Conservation (phyloP, 2,113 vertebrate genomes). For the Natator depressus region DNA sequence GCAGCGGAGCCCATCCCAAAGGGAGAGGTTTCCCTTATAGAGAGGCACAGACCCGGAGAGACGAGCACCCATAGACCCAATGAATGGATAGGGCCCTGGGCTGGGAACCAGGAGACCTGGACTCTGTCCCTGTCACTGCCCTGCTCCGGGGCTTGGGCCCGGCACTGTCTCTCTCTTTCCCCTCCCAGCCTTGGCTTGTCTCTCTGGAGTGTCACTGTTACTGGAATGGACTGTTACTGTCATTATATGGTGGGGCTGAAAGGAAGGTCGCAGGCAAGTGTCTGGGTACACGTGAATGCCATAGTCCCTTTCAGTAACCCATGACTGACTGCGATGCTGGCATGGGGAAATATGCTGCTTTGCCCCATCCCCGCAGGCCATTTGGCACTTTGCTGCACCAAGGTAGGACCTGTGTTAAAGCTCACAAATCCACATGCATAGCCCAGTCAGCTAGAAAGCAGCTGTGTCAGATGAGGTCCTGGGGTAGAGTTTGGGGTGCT, state of each 20-base stretch:
- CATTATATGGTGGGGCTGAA: background rate
- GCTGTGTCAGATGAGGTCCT: background rate
- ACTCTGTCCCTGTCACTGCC: background rate
- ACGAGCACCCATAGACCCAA: background rate
- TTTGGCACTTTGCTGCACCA: background rate
- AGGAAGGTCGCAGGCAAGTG: background rate
- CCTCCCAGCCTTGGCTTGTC: background rate
- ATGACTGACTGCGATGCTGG: background rate
- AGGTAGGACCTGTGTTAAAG: background rate
- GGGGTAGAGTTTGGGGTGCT: background rate
- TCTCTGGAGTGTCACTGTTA: background rate
- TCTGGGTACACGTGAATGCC: background rate
- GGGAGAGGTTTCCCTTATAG: background rate
- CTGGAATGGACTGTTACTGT: background rate
- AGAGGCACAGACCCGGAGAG: background rate
- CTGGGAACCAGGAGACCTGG: background rate
- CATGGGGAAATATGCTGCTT: background rate
- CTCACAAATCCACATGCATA: background rate
- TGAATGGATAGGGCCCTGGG: background rate
- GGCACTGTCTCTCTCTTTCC: background rate
- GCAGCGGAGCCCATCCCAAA: background rate
- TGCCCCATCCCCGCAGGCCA: background rate
- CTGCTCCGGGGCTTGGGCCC: background rate
- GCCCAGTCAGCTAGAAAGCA: background rate
- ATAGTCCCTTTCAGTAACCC: background rate